Conservation (phyloP, 2,113 vertebrate genomes). For the Rhabdornis inornatus region DNA sequence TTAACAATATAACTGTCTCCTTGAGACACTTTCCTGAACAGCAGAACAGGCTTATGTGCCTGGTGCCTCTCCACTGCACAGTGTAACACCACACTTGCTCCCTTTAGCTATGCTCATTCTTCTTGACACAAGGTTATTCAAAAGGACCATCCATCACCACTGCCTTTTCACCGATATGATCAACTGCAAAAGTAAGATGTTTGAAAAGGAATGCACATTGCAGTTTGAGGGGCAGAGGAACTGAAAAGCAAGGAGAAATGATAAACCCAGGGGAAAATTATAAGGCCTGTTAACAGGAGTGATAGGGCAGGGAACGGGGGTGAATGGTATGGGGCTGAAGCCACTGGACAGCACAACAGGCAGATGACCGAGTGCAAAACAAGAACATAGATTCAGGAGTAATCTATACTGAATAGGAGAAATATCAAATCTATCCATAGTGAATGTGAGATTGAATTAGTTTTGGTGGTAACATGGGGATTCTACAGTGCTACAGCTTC, state of each 20-base stretch:
- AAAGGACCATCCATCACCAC: not conserved
- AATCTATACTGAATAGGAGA: not conserved
- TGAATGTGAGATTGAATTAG: not conserved
- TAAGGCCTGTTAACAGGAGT: not conserved
- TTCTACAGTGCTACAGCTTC: not conserved
- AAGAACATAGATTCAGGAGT: not conserved
- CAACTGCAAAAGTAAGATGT: not conserved
- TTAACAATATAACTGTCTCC: not conserved
- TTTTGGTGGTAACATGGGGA: not conserved
- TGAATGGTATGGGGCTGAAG: not conserved
- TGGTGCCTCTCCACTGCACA: not conserved
- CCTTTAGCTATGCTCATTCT: not conserved
- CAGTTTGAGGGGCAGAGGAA: not conserved
- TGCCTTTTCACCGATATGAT: not conserved
- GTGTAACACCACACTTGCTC: not conserved
- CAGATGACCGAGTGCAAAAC: not conserved
- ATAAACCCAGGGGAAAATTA: not conserved
- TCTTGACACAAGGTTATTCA: not conserved
- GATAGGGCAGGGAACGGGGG: not conserved
- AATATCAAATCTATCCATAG: not conserved
- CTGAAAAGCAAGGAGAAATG: not conserved
- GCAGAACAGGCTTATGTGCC: not conserved
- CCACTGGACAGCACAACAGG: not conserved
- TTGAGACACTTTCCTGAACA: not conserved
- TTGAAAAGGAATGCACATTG: not conserved